Evolutionary conservation across 2,113 vertebrate genomes (phyloP).

Genomic region (Ceratotherium simum): DNA sequence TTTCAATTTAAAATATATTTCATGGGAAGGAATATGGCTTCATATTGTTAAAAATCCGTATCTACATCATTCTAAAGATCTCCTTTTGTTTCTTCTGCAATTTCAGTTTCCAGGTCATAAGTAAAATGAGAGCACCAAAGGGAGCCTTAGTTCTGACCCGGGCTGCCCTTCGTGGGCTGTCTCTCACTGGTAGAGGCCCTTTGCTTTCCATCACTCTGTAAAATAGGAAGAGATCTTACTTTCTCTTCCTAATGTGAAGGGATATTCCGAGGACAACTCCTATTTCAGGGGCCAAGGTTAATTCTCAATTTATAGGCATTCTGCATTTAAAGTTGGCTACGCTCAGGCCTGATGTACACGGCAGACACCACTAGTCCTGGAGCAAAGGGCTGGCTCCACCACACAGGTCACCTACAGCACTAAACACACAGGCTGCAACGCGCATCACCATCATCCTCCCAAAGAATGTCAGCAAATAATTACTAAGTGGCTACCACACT

Average conservation of each 20-base stretch:
- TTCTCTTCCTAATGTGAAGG: not conserved
- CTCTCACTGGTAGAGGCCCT: not conserved
- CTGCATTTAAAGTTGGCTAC: not conserved
- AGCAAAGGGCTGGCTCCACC: not conserved
- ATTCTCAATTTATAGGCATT: not conserved
- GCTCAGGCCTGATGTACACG: not conserved
- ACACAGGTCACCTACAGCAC: accelerated
- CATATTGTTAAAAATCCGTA: not conserved
- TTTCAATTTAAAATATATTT: not conserved
- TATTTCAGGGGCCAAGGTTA: not conserved
- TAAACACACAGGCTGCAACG: not conserved
- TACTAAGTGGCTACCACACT: not conserved
- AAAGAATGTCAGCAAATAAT: not conserved
- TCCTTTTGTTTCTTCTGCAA: not conserved
- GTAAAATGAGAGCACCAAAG: not conserved
- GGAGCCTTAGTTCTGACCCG: not conserved
- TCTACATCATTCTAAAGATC: not conserved
- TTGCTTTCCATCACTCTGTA: too few relatives aligned
- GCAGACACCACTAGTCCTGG: not conserved
- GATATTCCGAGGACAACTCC: not conserved
- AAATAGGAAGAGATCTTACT: accelerated
- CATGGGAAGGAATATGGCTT: not conserved
- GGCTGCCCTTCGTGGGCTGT: not conserved
- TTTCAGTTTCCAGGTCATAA: not conserved
- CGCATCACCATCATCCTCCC: accelerated